Evolutionary conservation across 64 coral and sea anemone species (phyloP), one percentile per base, ranked within the genome.

Genomic region (Stylophora pistillata): DNA sequence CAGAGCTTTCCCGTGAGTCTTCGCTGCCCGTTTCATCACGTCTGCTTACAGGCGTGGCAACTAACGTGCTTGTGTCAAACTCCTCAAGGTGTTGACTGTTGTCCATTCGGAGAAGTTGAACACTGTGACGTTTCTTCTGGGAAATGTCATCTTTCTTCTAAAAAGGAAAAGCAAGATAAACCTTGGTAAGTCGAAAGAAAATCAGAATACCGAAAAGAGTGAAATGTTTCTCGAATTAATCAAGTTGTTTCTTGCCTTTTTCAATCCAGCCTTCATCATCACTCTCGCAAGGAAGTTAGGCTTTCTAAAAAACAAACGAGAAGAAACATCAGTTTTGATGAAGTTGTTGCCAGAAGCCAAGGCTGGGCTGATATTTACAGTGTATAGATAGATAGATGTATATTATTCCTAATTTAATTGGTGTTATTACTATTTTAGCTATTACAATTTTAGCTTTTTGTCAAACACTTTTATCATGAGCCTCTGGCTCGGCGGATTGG

Each of bases 241-340:
- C 27, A 55, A 14, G 9, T 62, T 4, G 10, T 55, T 64, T 66
- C 15, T 32, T 86, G 94, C 95, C 92, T 98, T 98, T 85, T 94
- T 98, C 15, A 98, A 80, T 53, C 95, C 95, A 86, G 95, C 93
- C 58, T 94, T 94, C 81, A 89, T 82, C 52, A 98, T 79, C 33
- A 98, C 93, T 82, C 91, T 98, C 74, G 88, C 81, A 53, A 98
- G 88, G 58, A 98, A 86, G 76, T 94, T 94, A 74, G 86, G 92
- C 61, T 98, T 98, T 71, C 95, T 98, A 25, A 30, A 63, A 64
- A 56, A 76, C 9, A 79, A 87, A 79, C 21, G 15, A 32, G 27
- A 47, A 79, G 32, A 37, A 28, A 56, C n/a, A 20, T 63, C 56
- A 61, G 33, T 27, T 26, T 28, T 65, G 53, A 26, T 14, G 26